Conservation (phyloP, 2,888 invertebrate species). For the Cephus runcator region DNA sequence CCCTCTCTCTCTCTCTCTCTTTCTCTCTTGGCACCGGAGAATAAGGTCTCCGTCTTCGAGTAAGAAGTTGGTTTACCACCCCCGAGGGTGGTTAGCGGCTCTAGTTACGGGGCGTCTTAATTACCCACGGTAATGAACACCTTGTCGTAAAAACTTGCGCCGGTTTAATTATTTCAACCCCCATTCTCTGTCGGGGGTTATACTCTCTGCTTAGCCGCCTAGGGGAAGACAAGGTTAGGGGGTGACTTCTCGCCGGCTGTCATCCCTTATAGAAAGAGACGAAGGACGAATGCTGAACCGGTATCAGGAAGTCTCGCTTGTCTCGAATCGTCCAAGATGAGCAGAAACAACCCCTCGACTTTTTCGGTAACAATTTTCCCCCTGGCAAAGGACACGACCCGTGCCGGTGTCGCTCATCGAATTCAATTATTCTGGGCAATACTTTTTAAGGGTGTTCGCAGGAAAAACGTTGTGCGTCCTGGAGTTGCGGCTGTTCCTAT, state of each 20-base stretch:
- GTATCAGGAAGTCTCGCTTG: conserved; percentile 2
- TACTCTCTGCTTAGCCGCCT: neutral
- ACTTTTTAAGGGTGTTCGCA: conserved; percentile 29
- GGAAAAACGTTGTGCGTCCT: conserved; percentile 9
- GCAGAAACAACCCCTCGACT: neutral
- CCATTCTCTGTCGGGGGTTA: conserved; percentile 12
- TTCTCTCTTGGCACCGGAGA: conserved; percentile 1
- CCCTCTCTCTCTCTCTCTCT: conserved; percentile 12
- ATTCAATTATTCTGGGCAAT: conserved; percentile 57
- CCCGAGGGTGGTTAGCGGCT: conserved; percentile 62
- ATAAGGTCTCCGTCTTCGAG: conserved; percentile 33
- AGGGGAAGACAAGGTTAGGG: neutral
- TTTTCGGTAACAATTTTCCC: neutral
- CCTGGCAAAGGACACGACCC: neutral
- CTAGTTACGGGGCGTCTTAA: conserved; percentile 66
- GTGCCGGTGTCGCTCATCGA: conserved; percentile 39
- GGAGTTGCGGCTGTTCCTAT: conserved; percentile 41
- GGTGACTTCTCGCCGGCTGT: neutral
- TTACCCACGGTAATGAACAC: conserved; percentile 66
- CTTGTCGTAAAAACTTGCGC: conserved; percentile 66
- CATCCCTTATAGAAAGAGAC: neutral
- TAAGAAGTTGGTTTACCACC: conserved; percentile 64
- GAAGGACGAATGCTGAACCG: neutral
- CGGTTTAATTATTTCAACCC: conserved; percentile 63
- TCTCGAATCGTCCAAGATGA: neutral